Evolutionary conservation across 2,797 vertebrate genomes (phyloP), one percentile per base, ranked within the genome.

Genomic region (Labroides dimidiatus): DNA sequence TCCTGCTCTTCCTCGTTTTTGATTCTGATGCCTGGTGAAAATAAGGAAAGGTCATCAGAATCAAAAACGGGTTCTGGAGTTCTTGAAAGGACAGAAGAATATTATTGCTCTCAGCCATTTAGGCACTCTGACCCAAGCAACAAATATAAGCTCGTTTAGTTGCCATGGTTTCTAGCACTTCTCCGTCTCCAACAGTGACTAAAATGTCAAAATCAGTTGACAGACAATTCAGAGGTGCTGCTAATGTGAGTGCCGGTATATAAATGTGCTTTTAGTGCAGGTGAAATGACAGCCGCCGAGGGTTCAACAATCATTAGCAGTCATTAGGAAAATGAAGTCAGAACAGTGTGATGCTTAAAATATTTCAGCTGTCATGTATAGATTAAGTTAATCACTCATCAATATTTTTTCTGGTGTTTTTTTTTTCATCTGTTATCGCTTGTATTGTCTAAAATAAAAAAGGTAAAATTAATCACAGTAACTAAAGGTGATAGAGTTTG

Each of bases 161-260:
- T 84, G 68, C 76, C 64, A 75, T 82, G 81, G 77, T 76, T 87
- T 70, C 71, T 21, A 48, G 61, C 54, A 27, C 33, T 41, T 61
- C 39, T 78, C 42, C 13, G 37, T 72, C 50, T 76, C 27, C 42
- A 24, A 39, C 17, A 6, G 24, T 55, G 52, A 65, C 45, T 70
- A 51, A 72, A 80, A 76, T 53, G 36, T 10, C 0, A 3, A 77
- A 61, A 62, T 51, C 30, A 50, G 58, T 56, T 74, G 77, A 72
- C 42, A 63, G 70, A 72, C 55, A 50, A 64, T 77, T 77, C 43
- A 59, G 54, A 72, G 45, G 44, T 64, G 52, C 66, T 63, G 60
- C 66, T 48, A 56, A 15, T 73, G 39, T 73, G 20, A 58, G 30
- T 44, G 52, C 21, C 21, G 3, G 42, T 47, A 16, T 36, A 24